Base-by-base conservation (phyloP, 2,113 vertebrate species). In the Romanogobio albipinnatus region DNA sequence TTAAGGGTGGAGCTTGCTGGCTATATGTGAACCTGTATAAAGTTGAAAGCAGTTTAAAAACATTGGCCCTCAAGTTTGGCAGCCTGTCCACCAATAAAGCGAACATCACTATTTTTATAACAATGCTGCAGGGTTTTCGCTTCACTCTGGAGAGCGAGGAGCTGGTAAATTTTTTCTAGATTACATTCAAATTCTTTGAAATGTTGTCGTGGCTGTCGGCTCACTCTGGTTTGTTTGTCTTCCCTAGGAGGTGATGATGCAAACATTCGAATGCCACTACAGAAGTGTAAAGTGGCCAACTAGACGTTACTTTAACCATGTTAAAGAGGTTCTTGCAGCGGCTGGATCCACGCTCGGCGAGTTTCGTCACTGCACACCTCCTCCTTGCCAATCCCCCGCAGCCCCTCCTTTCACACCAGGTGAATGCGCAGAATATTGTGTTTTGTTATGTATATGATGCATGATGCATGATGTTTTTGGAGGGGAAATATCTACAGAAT, bases 1-100 rank as follows among this genome's bases (percentile, higher is more conserved):
- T 78, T 82, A 43, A 87, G 91, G 82, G 85, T 58, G 88, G 87
- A 47, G 82, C 56, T 64, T 92, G 91, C 77, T 92, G 91, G 91
- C 64, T 90, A 33, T 56, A 85, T 15, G 73, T 91, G 17, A 92
- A 92, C 68, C 76, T 90, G 22, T 90, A 85, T 84, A 85, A 89
- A 33, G 61, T 88, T 53, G 90, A 91, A 81, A 80, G 78, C 77
- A 91, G 90, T 70, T 82, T 92, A 45, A 89, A 86, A 62, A 82
- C 56, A 24, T 71, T 92, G 53, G 75, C 88, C 53, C 26, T 80
- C 36, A 89, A 87, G 81, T 92, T 92, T 86, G 90, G 87, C 59
- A 85, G 89, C 61, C 74, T 85, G 15, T 91, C 91, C 29, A 77
- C 82, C 86, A 92, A 91, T 89, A 86, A 82, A 84, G 88, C 89